Evolutionary conservation across 2,888 invertebrate species (phyloP).

Genomic region (Lordiphosa fenestrarum): DNA sequence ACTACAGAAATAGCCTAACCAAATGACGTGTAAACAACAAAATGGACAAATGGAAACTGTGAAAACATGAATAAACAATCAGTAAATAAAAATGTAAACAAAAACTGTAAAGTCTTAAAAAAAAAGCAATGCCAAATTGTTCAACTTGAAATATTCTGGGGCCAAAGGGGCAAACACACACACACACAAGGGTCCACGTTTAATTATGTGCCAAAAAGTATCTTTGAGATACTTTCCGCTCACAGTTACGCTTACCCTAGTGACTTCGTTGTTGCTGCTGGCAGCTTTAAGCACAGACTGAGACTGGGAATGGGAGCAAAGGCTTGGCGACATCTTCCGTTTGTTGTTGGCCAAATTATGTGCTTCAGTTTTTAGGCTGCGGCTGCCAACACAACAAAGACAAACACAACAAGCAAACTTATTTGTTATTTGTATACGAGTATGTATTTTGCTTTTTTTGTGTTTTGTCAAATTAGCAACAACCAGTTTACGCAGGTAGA

Average conservation of each 20-base stretch:
- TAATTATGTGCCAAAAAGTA: constrained; percentile 46
- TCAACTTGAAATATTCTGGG: constrained; percentile 39
- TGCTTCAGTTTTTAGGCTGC: constrained; percentile 22
- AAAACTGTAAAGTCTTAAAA: constrained; percentile 18
- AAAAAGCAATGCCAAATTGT: constrained; percentile 25
- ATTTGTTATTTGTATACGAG: constrained; percentile 12
- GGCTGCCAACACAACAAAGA: constrained; percentile 30
- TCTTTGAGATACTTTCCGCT: constrained; percentile 32
- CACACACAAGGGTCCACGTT: constrained; percentile 11
- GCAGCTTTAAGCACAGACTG: constrained; percentile 36
- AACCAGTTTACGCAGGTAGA: constrained; percentile 56
- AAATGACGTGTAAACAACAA: constrained; percentile 19
- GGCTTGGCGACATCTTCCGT: constrained; percentile 33
- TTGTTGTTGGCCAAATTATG: constrained; percentile 35
- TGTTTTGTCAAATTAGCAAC: constrained; percentile 61
- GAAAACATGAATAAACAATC: constrained; percentile 11
- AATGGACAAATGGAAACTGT: constrained; percentile 33
- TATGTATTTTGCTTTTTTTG: constrained; percentile 23
- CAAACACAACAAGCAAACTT: constrained; percentile 29
- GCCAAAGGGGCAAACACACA: constrained; percentile 24
- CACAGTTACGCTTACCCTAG: constrained; percentile 24
- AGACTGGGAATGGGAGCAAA: constrained; percentile 8
- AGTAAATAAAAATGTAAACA: constrained; percentile 10
- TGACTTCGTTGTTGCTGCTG: constrained; percentile 19
- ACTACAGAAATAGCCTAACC: constrained; percentile 1